Conservation (phyloP, 2,888 invertebrate genomes). For the Patella depressa region DNA sequence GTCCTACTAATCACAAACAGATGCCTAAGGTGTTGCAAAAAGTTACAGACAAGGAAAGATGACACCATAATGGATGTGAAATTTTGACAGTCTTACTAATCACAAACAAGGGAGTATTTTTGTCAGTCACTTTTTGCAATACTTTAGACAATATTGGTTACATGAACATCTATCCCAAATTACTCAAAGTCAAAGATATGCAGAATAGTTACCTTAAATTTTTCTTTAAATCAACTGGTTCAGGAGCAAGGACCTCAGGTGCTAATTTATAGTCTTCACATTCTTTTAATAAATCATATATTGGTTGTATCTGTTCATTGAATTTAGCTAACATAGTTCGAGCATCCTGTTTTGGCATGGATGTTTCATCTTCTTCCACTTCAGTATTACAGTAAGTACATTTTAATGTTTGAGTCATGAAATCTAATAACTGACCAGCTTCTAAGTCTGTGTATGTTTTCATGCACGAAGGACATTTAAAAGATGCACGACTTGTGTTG, state of each 20-base stretch:
- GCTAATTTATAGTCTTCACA: slow-evolving; percentile 90
- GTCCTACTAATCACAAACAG: no score
- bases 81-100: no score
- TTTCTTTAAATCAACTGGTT: slow-evolving; percentile 71
- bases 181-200: slow-evolving; percentile 10
- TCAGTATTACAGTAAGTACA: slow-evolving; percentile 89
- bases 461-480: slow-evolving; percentile 90
- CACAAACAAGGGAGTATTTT: no score
- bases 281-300: slow-evolving; percentile 89
- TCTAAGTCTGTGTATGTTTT: slow-evolving; percentile 97
- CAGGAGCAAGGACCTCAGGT: slow-evolving; percentile 94
- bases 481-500: slow-evolving; percentile 94
- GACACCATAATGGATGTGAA: no score
- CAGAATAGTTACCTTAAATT: slow-evolving; percentile 20
- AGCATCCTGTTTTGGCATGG: slow-evolving; percentile 93
- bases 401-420: slow-evolving; percentile 54
- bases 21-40: no score
- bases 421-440: slow-evolving; percentile 73
- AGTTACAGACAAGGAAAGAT: no score
- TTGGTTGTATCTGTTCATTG: slow-evolving; percentile 91
- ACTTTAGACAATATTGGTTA: neutral
- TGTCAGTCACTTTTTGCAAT: no score
- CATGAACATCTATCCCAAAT: neutral
- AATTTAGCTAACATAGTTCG: slow-evolving; percentile 86
- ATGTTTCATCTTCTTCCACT: slow-evolving; percentile 95